phyloP scores from a whole-genome alignment of 2,888 invertebrate species.

The Athalia cordata region DNA sequence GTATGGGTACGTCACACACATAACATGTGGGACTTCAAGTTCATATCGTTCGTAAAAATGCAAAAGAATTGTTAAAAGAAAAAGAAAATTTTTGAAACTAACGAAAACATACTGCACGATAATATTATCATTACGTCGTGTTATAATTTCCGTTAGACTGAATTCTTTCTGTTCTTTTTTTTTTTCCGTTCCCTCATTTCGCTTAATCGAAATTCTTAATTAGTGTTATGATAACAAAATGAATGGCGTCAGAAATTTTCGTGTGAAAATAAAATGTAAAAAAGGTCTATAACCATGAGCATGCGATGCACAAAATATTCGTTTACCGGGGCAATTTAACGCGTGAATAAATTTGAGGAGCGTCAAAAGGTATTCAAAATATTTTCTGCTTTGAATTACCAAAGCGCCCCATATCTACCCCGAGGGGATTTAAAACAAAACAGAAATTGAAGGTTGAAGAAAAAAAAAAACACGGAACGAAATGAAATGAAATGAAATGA shows the following conservation, averaged over 20 bases:
- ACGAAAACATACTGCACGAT: too few species aligned
- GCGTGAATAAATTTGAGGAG: slow-evolving; percentile 14
- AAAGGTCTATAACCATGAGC: too few species aligned
- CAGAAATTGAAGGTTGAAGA: neutral
- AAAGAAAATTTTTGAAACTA: too few species aligned
- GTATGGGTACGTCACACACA: neutral
- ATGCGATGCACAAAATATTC: neutral
- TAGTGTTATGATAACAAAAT: too few species aligned
- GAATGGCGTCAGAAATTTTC: too few species aligned
- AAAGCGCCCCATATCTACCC: neutral
- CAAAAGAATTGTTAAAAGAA: neutral
- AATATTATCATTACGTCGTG: too few species aligned
- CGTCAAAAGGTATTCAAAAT: neutral
- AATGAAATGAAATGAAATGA: neutral
- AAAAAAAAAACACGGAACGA: neutral
- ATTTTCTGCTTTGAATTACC: neutral
- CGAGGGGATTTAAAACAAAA: neutral
- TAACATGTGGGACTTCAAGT: neutral
- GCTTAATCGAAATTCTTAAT: too few species aligned
- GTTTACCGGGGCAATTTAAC: slow-evolving; percentile 20
- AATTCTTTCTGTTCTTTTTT: too few species aligned
- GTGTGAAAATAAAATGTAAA: too few species aligned
- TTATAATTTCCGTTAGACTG: too few species aligned
- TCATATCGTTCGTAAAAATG: neutral
- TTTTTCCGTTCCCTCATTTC: too few species aligned